These are phyloP conservation scores for Poecilia latipinna DNA, from an alignment of 2,113 vertebrate genomes.

Conservation along the genomic window DNA sequence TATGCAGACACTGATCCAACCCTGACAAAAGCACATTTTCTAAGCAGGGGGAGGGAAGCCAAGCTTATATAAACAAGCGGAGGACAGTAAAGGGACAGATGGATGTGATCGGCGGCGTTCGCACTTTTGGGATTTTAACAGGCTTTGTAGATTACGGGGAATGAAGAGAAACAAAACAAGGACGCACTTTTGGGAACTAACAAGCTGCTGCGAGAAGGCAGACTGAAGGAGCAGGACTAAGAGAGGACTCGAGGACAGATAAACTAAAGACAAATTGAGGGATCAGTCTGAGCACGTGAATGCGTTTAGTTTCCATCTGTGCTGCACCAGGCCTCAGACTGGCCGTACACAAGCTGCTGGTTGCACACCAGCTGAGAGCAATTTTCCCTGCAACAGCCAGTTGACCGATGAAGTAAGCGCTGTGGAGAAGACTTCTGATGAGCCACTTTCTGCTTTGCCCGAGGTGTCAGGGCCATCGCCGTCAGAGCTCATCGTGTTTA, in stretches of 20 bases:
- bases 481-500: slow-evolving; percentile 57
- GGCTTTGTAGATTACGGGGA: slow-evolving; percentile 36
- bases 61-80: slow-evolving; percentile 74
- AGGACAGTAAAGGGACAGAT: slow-evolving; percentile 46
- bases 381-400: slow-evolving; percentile 58
- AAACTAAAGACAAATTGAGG: slow-evolving; percentile 48
- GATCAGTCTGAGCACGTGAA: slow-evolving; percentile 50
- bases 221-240: slow-evolving; percentile 34
- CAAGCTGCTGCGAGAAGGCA: slow-evolving; percentile 14
- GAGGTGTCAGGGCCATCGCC: slow-evolving; percentile 50
- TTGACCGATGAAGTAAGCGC: slow-evolving; percentile 59
- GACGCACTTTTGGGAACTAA: slow-evolving; percentile 46
- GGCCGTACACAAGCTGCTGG: slow-evolving; percentile 21
- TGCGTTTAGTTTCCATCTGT: slow-evolving; percentile 32
- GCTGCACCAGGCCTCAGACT: slow-evolving; percentile 33
- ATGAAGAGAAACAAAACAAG: slow-evolving; percentile 24
- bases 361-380: slow-evolving; percentile 39
- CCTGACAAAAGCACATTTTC: slow-evolving; percentile 55
- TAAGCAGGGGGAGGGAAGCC: slow-evolving; percentile 48
- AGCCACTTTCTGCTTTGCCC: slow-evolving; percentile 57
- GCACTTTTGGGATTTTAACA: slow-evolving; percentile 46
- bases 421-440: slow-evolving; percentile 51
- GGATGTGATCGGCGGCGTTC: slow-evolving; percentile 39
- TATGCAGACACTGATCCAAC: slow-evolving; percentile 74
- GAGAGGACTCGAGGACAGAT: slow-evolving; percentile 44